Evolutionary conservation across 2,797 vertebrate species (phyloP).

Genomic region (Onychomys arenicola): DNA sequence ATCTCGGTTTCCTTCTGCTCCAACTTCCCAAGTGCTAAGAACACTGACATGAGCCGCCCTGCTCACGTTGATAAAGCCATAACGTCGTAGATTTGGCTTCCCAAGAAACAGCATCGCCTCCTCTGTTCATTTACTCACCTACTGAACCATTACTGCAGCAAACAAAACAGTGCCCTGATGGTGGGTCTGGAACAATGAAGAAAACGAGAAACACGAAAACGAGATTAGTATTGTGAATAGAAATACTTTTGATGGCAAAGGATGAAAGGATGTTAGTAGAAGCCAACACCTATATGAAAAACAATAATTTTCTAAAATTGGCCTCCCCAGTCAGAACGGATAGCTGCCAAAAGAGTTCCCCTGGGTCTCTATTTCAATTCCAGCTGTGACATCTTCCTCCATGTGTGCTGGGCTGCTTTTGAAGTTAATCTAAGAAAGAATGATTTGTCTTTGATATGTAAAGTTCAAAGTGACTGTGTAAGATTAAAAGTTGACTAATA

Average conservation of each 20-base stretch:
- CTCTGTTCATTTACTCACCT: not conserved
- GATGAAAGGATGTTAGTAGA: constrained; percentile 53
- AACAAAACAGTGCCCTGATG: not conserved
- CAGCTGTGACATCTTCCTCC: constrained; percentile 16
- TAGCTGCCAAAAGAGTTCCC: not conserved
- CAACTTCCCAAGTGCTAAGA: not conserved
- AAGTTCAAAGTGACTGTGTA: constrained; percentile 76
- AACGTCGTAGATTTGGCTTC: not conserved
- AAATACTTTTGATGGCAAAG: constrained; percentile 58
- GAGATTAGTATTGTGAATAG: constrained; percentile 2
- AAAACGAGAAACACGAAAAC: not conserved
- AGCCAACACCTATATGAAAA: constrained; percentile 35
- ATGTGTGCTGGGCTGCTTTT: not conserved
- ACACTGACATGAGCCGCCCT: no score
- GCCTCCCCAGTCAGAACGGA: constrained; percentile 20
- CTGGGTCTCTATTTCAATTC: not conserved
- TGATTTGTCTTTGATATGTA: constrained; percentile 73
- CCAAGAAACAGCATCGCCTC: not conserved
- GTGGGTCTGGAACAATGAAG: constrained; percentile 23
- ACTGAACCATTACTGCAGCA: not conserved
- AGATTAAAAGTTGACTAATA: constrained; percentile 59
- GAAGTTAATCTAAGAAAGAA: constrained; percentile 57
- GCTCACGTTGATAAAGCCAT: not conserved
- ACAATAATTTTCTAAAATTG: constrained; percentile 42
- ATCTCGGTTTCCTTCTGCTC: not conserved